Evolutionary conservation across 2,113 vertebrate species (phyloP), one percentile per base, ranked within the genome.

Genomic region (Forbesichthys agassizii): DNA sequence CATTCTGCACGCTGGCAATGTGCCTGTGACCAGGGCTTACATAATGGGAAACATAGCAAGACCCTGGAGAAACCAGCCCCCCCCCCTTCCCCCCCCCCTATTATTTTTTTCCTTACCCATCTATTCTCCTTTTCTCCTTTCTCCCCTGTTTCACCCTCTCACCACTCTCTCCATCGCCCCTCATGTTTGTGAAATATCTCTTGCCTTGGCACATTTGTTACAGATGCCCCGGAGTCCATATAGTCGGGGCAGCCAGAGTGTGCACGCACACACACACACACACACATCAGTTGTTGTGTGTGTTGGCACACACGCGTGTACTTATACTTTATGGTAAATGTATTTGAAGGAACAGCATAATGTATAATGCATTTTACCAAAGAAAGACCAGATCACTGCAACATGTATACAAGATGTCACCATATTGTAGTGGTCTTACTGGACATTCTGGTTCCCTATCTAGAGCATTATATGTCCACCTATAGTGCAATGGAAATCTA

Each of bases 21-120:
- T 97, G 97, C 98, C 98, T 96, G 95, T 98, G 98, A 98, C 98
- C 97, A 98, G 96, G 96, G 95, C 96, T 99, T 99, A 98, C 98
- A 99, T 98, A 99, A 99, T 98, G 97, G 97, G 97, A 98, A 99
- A 98, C 98, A 99, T 98, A 96, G 96, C 95, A 92, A 94, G 95
- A 94, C 96, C 95, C 97, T 94, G 93, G 95, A 97, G 96, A 97
- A 91, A 94, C 94, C 95, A 95, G 92, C 80, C 91, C 84, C 86
- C 64, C 52, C n/a, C n/a, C 79, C 80, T 91, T 82, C 86, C 64
- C 52, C n/a, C n/a, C 79, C 80, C 81, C 75, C 66, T 27, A 66
- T 82, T 74, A 69, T 79, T 75, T 80, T 83, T 85, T 85, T 84
- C 79, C 79, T 88, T 60, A 83, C 79, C 80, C 78, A 85, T 88